Conservation (phyloP, 2,113 vertebrate genomes). For the Romanogobio albipinnatus region DNA sequence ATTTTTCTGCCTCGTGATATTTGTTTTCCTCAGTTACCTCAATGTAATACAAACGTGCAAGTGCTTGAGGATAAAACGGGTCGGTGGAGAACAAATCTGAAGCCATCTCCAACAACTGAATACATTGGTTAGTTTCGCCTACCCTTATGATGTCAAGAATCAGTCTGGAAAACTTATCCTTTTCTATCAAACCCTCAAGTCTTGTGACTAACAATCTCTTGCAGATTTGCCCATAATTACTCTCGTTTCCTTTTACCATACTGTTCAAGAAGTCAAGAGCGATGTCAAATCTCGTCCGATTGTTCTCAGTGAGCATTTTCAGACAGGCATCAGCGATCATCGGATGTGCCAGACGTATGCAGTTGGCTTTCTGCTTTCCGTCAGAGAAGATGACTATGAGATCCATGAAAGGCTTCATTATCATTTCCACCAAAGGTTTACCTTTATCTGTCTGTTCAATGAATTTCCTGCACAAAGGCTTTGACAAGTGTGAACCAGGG, state of each 20-base stretch:
- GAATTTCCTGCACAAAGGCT: not conserved
- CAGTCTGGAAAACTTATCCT: not conserved
- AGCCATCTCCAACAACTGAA: rapidly evolving
- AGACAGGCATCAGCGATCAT: not conserved
- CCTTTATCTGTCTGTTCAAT: not conserved
- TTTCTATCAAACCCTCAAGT: not conserved
- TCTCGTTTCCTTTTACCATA: not conserved
- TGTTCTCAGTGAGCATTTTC: not conserved
- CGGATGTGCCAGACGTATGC: not conserved
- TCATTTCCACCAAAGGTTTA: not conserved
- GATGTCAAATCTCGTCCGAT: not conserved
- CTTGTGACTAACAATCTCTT: not conserved
- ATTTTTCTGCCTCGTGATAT: not conserved
- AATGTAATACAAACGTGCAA: not conserved
- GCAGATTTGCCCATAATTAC: not conserved
- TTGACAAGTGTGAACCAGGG: not conserved
- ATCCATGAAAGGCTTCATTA: not conserved
- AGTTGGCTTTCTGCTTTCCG: not conserved
- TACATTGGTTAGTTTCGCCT: not conserved
- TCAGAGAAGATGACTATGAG: not conserved
- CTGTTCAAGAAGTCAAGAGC: not conserved
- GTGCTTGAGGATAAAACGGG: not conserved
- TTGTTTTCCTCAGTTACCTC: rapidly evolving
- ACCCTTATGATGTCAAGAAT: not conserved
- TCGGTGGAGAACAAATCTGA: not conserved